These are phyloP conservation scores for Hylaea fasciaria DNA, from an alignment of 2,888 invertebrate species.

Conservation along the genomic window DNA sequence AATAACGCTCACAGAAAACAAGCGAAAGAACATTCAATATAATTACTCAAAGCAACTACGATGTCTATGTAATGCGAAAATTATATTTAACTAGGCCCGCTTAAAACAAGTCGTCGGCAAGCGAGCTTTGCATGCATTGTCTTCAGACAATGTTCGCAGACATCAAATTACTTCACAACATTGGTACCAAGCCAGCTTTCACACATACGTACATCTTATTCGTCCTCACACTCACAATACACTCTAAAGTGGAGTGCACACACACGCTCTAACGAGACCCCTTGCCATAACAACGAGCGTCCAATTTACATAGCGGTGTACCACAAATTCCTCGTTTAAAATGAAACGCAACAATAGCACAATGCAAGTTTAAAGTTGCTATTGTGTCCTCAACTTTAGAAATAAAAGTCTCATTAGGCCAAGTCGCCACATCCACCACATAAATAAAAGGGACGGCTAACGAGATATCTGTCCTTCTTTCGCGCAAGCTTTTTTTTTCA, in stretches of 20 bases:
- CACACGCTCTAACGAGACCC: slow-evolving; percentile 65
- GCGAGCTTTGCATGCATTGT: slow-evolving; percentile 18
- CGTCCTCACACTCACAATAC: slow-evolving; percentile 44
- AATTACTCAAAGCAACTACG: too few relatives aligned
- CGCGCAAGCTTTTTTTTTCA: slow-evolving; percentile 47
- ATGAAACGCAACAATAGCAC: slow-evolving; percentile 80
- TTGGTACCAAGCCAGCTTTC: slow-evolving; percentile 24
- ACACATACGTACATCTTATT: not conserved
- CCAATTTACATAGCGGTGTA: slow-evolving; percentile 79
- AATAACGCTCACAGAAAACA: too few relatives aligned
- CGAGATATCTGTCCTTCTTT: slow-evolving; percentile 60
- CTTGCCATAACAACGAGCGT: slow-evolving; percentile 66
- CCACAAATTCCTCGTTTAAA: slow-evolving; percentile 75
- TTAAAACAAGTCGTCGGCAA: slow-evolving; percentile 14
- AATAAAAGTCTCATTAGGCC: slow-evolving; percentile 81
- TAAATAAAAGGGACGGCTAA: slow-evolving; percentile 67
- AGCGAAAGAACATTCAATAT: too few relatives aligned
- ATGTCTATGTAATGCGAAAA: not conserved
- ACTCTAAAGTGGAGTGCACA: slow-evolving; percentile 61
- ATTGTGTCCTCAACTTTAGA: slow-evolving; percentile 78
- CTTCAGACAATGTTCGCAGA: slow-evolving; percentile 37
- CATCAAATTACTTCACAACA: slow-evolving; percentile 39
- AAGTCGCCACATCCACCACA: slow-evolving; percentile 69
- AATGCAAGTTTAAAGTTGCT: slow-evolving; percentile 77
- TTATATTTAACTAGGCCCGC: not conserved